Evolutionary conservation across 2,113 vertebrate species (phyloP).

Genomic region (Tylochromis polylepis): DNA sequence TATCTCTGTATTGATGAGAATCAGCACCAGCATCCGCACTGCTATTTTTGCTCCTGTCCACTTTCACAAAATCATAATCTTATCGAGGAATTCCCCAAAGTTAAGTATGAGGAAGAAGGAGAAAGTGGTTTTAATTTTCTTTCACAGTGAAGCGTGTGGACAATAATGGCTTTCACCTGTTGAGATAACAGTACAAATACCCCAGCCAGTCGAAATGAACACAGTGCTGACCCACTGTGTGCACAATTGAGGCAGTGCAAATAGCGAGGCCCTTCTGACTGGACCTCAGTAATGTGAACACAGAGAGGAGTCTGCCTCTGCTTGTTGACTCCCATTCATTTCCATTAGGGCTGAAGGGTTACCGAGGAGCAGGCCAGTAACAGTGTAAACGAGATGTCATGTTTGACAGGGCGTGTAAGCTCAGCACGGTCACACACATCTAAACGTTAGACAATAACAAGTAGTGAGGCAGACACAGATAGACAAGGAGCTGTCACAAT

Average conservation of each 20-base stretch:
- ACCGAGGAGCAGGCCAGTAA: slow-evolving; percentile 8
- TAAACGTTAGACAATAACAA: slow-evolving; percentile 24
- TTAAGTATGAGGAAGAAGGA: background rate
- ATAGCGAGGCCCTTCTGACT: slow-evolving; percentile 32
- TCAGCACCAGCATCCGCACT: background rate
- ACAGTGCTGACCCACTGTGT: slow-evolving; percentile 14
- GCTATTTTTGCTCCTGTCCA: slow-evolving; percentile 32
- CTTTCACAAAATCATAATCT: slow-evolving; percentile 13
- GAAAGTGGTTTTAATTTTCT: slow-evolving; percentile 18
- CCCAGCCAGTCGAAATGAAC: slow-evolving; percentile 30
- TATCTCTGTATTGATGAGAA: slow-evolving; percentile 27
- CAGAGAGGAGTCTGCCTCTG: slow-evolving; percentile 40
- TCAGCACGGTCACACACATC: slow-evolving; percentile 37
- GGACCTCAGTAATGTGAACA: slow-evolving; percentile 49
- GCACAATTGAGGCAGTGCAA: slow-evolving; percentile 33
- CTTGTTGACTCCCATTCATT: slow-evolving; percentile 41
- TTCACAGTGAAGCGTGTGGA: slow-evolving; percentile 13
- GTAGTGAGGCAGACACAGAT: background rate
- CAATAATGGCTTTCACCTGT: slow-evolving; percentile 47
- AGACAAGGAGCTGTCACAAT: slow-evolving; percentile 52
- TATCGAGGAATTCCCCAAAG: slow-evolving; percentile 43
- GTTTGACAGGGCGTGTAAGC: slow-evolving; percentile 48
- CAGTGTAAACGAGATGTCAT: slow-evolving; percentile 44
- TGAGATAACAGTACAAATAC: slow-evolving; percentile 48
- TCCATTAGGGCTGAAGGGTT: slow-evolving; percentile 17